These are phyloP conservation scores for Stenodema calcarata DNA, from an alignment of 2,888 invertebrate genomes.

Conservation along the genomic window DNA sequence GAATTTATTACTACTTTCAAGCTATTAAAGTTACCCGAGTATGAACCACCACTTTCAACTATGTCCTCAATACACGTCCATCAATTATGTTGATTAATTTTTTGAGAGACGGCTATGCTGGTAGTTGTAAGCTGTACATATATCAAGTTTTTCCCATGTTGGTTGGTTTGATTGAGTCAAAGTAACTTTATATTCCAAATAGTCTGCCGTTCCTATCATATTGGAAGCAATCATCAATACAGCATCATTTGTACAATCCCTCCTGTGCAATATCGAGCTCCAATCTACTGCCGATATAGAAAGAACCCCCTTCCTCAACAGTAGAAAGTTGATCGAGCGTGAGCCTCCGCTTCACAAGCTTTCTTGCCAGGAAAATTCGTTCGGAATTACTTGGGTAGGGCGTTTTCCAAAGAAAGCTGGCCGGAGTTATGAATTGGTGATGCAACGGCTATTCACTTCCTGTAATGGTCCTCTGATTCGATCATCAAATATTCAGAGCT, in stretches of 20 bases:
- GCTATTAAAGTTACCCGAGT: no score
- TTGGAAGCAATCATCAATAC: no score
- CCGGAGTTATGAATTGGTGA: neutral
- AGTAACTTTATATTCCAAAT: no score
- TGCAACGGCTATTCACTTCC: neutral
- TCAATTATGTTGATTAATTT: no score
- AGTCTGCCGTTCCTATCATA: no score
- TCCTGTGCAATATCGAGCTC: neutral
- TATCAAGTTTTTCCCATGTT: no score
- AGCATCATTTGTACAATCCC: neutral
- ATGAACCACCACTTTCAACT: no score
- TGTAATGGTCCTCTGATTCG: neutral
- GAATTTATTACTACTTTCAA: no score
- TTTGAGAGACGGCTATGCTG: no score
- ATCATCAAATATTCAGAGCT: neutral
- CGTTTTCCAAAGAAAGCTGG: neutral
- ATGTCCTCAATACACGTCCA: no score
- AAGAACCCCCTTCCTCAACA: neutral
- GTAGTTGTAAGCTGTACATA: no score
- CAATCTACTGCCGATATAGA: neutral
- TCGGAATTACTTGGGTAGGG: neutral
- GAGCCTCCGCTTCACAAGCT: neutral
- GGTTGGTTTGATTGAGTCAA: no score
- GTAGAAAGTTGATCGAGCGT: neutral
- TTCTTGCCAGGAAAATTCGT: neutral